These are phyloP conservation scores for Mus spretus DNA, from an alignment of 2,797 vertebrate genomes.

Conservation along the genomic window DNA sequence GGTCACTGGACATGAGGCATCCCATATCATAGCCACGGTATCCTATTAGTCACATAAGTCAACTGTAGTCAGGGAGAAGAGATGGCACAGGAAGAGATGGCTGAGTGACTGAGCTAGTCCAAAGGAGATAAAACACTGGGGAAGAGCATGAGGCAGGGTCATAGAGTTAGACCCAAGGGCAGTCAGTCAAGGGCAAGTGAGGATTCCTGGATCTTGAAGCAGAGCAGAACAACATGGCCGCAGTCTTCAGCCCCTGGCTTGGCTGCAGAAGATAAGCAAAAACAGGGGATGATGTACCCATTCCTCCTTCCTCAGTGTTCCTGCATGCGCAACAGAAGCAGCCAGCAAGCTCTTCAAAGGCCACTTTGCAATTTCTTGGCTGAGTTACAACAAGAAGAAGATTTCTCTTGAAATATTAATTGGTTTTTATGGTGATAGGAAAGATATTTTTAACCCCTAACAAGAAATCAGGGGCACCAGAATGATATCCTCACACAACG, in stretches of 20 bases:
- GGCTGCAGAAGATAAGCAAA: not conserved
- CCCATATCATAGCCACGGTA: not conserved
- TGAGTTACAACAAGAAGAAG: slow-evolving; percentile 46
- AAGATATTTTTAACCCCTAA: slow-evolving; percentile 64
- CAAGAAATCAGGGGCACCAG: slow-evolving; percentile 41
- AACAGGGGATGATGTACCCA: not conserved
- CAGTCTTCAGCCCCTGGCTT: not conserved
- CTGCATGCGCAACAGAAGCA: not conserved
- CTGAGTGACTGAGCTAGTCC: not conserved
- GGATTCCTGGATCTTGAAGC: not conserved
- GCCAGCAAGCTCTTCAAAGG: not conserved
- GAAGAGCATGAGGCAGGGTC: not conserved
- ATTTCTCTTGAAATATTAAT: slow-evolving; percentile 73
- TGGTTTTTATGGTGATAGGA: slow-evolving; percentile 61
- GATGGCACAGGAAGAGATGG: not conserved
- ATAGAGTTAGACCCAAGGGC: not conserved
- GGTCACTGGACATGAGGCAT: not conserved
- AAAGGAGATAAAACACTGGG: not conserved
- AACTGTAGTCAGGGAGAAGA: not conserved
- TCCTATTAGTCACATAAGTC: not conserved
- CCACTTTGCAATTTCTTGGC: slow-evolving; percentile 57
- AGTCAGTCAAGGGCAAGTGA: slow-evolving; percentile 21
- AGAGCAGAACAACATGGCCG: not conserved
- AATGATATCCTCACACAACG: slow-evolving; percentile 41
- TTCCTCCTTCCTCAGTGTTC: slow-evolving; percentile 41